These are phyloP conservation scores for Liopterus haemorrhoidalis DNA, from an alignment of 2,888 invertebrate genomes.

Conservation along the genomic window DNA sequence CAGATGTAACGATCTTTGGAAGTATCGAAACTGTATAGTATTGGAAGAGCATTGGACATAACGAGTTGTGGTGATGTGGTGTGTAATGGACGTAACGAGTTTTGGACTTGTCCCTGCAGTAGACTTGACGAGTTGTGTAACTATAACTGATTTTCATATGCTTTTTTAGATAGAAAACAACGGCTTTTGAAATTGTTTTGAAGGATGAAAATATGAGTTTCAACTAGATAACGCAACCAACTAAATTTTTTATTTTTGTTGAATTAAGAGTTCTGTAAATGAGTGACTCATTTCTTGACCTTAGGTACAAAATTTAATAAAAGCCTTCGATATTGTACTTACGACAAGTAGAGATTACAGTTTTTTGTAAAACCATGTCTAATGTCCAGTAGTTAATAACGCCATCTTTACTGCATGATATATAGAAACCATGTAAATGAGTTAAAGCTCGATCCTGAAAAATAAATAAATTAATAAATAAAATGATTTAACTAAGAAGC, in stretches of 20 bases:
- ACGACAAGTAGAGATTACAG: slow-evolving; percentile 60
- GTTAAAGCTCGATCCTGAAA: slow-evolving; percentile 51
- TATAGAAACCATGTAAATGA: slow-evolving; percentile 61
- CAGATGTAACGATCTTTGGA: no score
- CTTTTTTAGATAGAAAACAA: no score
- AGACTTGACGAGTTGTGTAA: no score
- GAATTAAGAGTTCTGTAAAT: neutral
- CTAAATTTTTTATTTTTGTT: no score
- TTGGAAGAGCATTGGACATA: no score
- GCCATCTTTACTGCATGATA: slow-evolving; percentile 72
- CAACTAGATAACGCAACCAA: neutral
- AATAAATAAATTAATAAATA: slow-evolving; percentile 1
- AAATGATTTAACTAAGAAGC: slow-evolving; percentile 11
- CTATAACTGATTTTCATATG: no score
- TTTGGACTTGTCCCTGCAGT: no score
- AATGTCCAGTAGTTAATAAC: slow-evolving; percentile 71
- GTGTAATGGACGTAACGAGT: no score
- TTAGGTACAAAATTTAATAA: slow-evolving; percentile 2
- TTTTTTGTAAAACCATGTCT: slow-evolving; percentile 60
- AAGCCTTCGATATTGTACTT: slow-evolving; percentile 40
- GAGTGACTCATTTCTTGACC: no score
- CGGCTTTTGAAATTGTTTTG: neutral
- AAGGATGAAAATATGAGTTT: neutral
- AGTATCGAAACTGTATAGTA: no score
- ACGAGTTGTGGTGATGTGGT: no score